Base-by-base conservation (phyloP, 2,113 vertebrate species). In the Gorsachius goisagi region DNA sequence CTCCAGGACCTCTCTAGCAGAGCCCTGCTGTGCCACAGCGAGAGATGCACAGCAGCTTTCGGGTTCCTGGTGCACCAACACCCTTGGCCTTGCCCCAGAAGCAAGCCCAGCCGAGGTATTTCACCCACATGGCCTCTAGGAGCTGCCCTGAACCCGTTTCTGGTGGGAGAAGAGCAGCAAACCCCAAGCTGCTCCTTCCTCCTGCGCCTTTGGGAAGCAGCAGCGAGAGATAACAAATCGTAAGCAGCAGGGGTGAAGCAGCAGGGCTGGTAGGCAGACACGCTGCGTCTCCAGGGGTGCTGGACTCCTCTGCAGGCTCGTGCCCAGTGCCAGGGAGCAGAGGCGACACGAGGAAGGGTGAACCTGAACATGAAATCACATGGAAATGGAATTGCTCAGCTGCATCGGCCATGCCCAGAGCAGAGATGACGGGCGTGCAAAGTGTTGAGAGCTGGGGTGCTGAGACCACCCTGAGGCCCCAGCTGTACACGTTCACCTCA, bases 1-100 rank as follows among this genome's bases (percentile, higher is more conserved):
- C 45, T 32, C 50, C 28, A 20, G 69, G 17, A 32, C 35, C 53
- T 28, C 37, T 60, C 52, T 20, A 53, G 52, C 73, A 37, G 32
- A 62, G 47, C 27, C 35, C 37, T 12, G 41, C 59, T 56, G 35
- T 23, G 18, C 37, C 63, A 20, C 32, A 12, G 39, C 1, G 16
- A 58, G 33, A 26, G 35, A 28, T 21, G 15, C 16, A 2, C 0
- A 3, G 26, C 64, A 37, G 9, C 0, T n/a, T 30, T 11, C 1
- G 18, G 15, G 4, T 76, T 66, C 15, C 19, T 0, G 14, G 21
- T 32, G 20, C 32, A 12, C 33, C 37, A n/a, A 18, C 22, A 90
- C 26, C 27, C 32, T 55, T 15, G 19, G 26, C 30, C 64, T 60
- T 44, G 10, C 27, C 28, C 47, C 47, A 45, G 32, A n/a, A 52